Evolutionary conservation across 2,888 invertebrate genomes (phyloP), one percentile per base, ranked within the genome.

Genomic region (Tanytarsus gracilentus): DNA sequence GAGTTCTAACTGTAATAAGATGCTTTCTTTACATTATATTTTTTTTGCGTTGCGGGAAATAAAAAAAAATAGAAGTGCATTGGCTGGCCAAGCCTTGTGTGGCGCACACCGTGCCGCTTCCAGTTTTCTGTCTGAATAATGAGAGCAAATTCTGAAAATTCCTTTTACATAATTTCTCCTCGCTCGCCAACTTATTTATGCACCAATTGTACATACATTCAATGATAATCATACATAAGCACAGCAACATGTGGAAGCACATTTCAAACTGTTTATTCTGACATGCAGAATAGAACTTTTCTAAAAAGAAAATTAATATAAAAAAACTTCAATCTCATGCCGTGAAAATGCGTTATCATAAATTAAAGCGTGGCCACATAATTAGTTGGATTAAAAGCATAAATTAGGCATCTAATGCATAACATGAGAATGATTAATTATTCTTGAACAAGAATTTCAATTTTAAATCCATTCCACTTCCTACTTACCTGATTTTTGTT

Each of bases 1-100:
- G 18, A 23, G 11, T 16, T 44, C 44, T 44, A 44, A 44, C 44
- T 44, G 44, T 44, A 44, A 44, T 23, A 44, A 44, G 44, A 6
- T 18, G 21, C 14, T 16, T 14, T n/a, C n/a, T n/a, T n/a, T n/a
- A 36, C n/a, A 36, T 14, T n/a, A 36, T 6, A 5, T 1, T 36
- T 4, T 14, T 8, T 5, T 6, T 18, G 44, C 23, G 6, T 8
- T 14, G 39, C 23, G 44, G 21, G 16, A 44, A 44, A 44, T 44
- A 44, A 18, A 18, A 21, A 18, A 23, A 44, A 40, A 18, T 40
- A 6, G 40, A n/a, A n/a, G n/a, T n/a, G n/a, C n/a, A n/a, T n/a
- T n/a, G n/a, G n/a, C n/a, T n/a, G n/a, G n/a, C n/a, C 16, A 40
- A 40, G n/a, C 21, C 16, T 21, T 18, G 40, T 44, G 18, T 44